Conservation (phyloP, 2,888 invertebrate species). For the Linnaemya vulpina region DNA sequence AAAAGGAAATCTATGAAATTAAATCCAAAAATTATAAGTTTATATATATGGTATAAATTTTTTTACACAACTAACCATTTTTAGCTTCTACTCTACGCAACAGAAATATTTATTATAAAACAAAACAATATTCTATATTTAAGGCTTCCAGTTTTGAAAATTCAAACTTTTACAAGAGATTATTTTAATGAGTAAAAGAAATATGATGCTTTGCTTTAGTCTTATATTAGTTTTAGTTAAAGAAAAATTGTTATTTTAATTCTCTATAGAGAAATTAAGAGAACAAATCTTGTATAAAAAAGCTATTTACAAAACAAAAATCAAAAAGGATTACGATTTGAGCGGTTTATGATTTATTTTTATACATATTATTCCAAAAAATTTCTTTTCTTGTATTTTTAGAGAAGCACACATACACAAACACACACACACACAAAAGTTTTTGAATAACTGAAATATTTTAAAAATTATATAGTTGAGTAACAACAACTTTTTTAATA, state of each 20-base stretch:
- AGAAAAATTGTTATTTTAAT: conserved; percentile 40
- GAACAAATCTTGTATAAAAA: conserved; percentile 17
- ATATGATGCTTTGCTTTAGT: conserved; percentile 36
- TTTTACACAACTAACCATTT: conserved; percentile 24
- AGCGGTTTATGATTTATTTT: conserved; percentile 36
- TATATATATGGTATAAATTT: conserved; percentile 12
- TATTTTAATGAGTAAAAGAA: conserved; percentile 27
- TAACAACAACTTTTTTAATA: background rate
- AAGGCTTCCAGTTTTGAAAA: conserved; percentile 49
- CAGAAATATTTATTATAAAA: conserved; percentile 20
- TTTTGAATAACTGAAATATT: background rate
- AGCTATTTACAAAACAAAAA: conserved; percentile 53
- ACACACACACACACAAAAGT: background rate
- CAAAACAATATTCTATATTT: conserved; percentile 60
- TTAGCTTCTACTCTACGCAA: background rate
- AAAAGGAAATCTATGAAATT: background rate
- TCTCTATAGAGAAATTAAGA: conserved; percentile 32
- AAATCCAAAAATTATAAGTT: conserved; percentile 1
- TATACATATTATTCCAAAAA: background rate
- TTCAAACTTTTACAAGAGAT: conserved; percentile 20
- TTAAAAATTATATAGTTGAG: conserved; percentile 6
- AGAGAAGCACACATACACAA: conserved; percentile 14
- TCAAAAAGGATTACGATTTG: background rate
- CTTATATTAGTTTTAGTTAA: conserved; percentile 24
- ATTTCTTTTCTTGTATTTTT: background rate